A percentile compares a stretch with the other conserved stretches of the same genome.
Evolutionary conservation across 2,888 invertebrate species (phyloP).

Genomic region (Diarsia mendica): DNA sequence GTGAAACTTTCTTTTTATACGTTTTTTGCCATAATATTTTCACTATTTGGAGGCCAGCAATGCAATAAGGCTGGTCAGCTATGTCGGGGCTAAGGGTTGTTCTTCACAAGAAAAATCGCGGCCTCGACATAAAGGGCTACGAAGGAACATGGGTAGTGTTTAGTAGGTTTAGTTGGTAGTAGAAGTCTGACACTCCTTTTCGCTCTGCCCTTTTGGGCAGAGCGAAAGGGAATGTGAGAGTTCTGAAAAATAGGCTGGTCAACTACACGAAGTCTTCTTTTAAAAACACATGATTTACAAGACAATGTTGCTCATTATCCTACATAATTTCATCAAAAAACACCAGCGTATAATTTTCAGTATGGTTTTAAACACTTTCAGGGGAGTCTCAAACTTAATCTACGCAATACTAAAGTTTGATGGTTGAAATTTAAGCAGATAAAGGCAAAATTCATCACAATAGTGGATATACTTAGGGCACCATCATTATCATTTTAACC

Average conservation of each 20-base stretch:
- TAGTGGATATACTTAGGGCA: neutral
- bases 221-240: too few relatives aligned
- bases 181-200: too few relatives aligned
- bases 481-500: too few relatives aligned
- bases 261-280: too few relatives aligned
- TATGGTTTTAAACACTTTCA: neutral
- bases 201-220: too few relatives aligned
- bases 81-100: too few relatives aligned
- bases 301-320: neutral
- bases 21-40: constrained; percentile 17
- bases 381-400: neutral
- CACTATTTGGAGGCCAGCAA: neutral
- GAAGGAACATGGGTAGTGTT: too few relatives aligned
- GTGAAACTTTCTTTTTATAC: constrained; percentile 34
- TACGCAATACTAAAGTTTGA: neutral
- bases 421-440: neutral
- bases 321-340: neutral
- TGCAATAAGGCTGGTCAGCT: too few relatives aligned
- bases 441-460: neutral
- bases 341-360: neutral
- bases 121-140: too few relatives aligned
- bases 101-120: too few relatives aligned
- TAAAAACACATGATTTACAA: neutral
- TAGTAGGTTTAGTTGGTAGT: too few relatives aligned
- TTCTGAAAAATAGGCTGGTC: too few relatives aligned